Evolutionary conservation across 2,797 vertebrate species (phyloP), one percentile per base, ranked within the genome.

Genomic region (Xenopus petersii): DNA sequence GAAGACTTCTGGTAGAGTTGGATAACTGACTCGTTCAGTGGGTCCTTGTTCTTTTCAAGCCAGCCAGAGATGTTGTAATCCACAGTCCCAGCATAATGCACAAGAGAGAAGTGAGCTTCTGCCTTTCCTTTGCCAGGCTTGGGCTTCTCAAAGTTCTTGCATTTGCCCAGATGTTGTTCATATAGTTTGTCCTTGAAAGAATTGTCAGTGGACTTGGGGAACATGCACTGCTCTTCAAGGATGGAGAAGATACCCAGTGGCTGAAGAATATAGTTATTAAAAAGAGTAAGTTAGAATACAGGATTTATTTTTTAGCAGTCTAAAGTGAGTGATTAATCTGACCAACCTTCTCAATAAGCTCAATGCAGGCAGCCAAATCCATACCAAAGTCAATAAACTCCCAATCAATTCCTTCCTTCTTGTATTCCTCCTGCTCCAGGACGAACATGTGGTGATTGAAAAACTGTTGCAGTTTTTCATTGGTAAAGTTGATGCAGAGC

Each of bases 21-120:
- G 0, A 94, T 2, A 24, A 94, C 81, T 0, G 92, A 93, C 17
- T 94, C 92, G 0, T 94, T 95, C 85, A 95, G 82, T 33, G 93
- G 92, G 67, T 94, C 93, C 89, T 94, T 94, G 87, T 94, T 94
- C 87, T 95, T 94, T 65, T 94, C 92, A 46, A 94, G 86, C 93
- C 93, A 94, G 80, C 75, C 75, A 71, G 1, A 10, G 56, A 77
- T 77, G 69, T 76, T 76, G 75, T 77, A 71, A 67, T 77, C 75
- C 69, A 77, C 75, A 67, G 75, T 77, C 61, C 75, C 75, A 67
- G 75, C 75, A 62, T 77, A 77, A 60, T 76, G 75, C 16, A 77
- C 75, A 55, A 77, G 68, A n/a, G 74, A 76, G 46, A 76, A 76
- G 30, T 76, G 74, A 70, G 74, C 74, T 59, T 71, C 74, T 60